Percentiles rank a stretch among this genome's conserved stretches.
Evolutionary conservation across 2,888 invertebrate genomes (phyloP).

Genomic region (Pemphredon lugubris): DNA sequence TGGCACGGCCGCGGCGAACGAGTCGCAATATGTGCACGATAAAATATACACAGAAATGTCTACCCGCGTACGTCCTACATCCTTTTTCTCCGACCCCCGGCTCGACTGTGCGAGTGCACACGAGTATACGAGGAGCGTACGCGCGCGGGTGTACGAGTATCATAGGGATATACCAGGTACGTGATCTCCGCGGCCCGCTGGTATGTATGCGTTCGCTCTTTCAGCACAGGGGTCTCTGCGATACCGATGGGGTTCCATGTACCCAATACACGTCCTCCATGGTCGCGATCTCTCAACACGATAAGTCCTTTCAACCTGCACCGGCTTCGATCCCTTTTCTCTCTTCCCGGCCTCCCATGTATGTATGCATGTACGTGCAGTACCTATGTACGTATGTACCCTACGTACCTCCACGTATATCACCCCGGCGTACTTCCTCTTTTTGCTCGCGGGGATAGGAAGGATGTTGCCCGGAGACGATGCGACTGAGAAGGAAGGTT

Average conservation of each 20-base stretch:
- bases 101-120: neutral
- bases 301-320: slow-evolving; percentile 66
- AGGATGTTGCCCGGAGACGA: slow-evolving; percentile 62
- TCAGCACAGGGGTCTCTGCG: slow-evolving; percentile 53
- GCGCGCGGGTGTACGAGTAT: too few relatives aligned
- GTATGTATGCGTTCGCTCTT: slow-evolving; percentile 33
- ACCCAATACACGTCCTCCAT: slow-evolving; percentile 55
- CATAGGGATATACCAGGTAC: neutral
- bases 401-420: slow-evolving; percentile 6
- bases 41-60: slow-evolving; percentile 69
- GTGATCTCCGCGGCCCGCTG: slow-evolving; percentile 25
- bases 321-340: slow-evolving; percentile 52
- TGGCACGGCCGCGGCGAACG: slow-evolving; percentile 62
- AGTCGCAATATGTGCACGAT: slow-evolving; percentile 67
- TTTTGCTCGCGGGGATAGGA: slow-evolving; percentile 42
- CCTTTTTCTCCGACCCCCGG: slow-evolving; percentile 33
- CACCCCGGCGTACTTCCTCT: neutral
- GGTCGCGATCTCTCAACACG: slow-evolving; percentile 66
- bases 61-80: slow-evolving; percentile 51
- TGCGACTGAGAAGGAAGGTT: slow-evolving; percentile 54
- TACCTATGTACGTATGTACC: slow-evolving; percentile 6
- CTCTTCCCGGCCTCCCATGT: slow-evolving; percentile 14
- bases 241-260: slow-evolving; percentile 61
- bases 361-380: neutral
- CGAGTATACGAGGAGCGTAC: neutral